phyloP scores from a whole-genome alignment of 2,797 vertebrate genomes.

The Bovichtus diacanthus region DNA sequence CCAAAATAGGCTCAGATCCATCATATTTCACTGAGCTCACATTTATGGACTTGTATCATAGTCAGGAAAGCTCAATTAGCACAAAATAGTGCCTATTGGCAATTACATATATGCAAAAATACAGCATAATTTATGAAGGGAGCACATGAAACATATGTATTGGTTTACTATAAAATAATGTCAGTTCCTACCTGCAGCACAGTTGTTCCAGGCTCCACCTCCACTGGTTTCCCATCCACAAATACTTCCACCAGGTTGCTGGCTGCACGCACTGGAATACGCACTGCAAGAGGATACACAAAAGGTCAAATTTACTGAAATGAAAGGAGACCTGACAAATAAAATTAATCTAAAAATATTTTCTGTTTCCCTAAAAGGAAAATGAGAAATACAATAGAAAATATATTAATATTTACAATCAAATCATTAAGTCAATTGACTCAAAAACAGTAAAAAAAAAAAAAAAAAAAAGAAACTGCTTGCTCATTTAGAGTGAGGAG shows the following conservation, averaged over 20 bases:
- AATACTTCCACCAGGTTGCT: conserved; percentile 97
- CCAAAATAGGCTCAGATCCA: background rate
- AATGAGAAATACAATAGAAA: background rate
- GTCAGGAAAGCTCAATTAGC: background rate
- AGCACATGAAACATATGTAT: background rate
- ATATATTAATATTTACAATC: no score
- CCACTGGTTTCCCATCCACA: conserved; percentile 93
- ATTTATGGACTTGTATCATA: background rate
- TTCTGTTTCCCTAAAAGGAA: background rate
- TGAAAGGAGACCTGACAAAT: background rate
- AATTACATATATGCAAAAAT: no score
- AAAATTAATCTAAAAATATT: background rate
- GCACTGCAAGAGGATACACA: conserved; percentile 78
- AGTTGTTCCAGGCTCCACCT: conserved; percentile 96
- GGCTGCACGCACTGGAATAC: conserved; percentile 85
- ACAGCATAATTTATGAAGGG: background rate
- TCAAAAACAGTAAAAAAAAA: background rate
- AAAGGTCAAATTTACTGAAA: background rate
- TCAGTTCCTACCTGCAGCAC: conserved; percentile 91
- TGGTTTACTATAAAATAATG: background rate
- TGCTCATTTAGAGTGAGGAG: background rate
- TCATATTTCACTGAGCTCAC: background rate
- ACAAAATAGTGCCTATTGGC: background rate
- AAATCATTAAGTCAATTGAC: no score
- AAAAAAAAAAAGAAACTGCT: background rate